Evolutionary conservation across 1,140 invertebrate species (phyloP), one percentile per base, ranked within the genome.

Genomic region (Lineus longissimus): DNA sequence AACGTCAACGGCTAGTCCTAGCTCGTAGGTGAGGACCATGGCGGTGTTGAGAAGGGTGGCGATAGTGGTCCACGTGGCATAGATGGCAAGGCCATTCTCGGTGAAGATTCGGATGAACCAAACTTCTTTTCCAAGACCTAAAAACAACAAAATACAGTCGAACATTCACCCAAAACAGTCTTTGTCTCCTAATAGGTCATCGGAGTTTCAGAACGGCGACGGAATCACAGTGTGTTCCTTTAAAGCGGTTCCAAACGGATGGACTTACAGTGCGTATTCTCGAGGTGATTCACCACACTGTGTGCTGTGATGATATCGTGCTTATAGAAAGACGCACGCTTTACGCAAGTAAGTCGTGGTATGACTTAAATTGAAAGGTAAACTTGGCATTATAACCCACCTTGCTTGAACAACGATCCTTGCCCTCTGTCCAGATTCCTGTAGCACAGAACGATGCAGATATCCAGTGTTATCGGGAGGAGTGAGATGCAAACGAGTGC

Each of bases 31-130:
- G 59, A 76, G 57, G 19, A 71, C 70, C 15, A 75, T 61, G 9
- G 69, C 72, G 47, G 77, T 59, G 59, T 77, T 80, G 9, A 79
- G 55, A 1, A 77, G 59, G 6, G 76, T 71, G n/a, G 77, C 77
- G 2, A 81, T 62, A 2, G 71, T 71, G 2, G 72, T 69, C 76
- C 76, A 79, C 4, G 72, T 70, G 0, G 75, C 79, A 64, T 79
- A 80, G 43, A 79, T 68, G 7, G 72, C 73, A 17, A 81, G 59
- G 15, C 77, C 76, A 65, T 81, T 81, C 58, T 79, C 73, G 17
- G 79, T 68, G 22, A 79, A 62, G 17, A 78, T 56, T 23, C 72
- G 56, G 15, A 77, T 70, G 17, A 79, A 57, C 72, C 70, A 75
- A 23, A 76, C 64, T 31, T 74, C 74, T 36, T 61, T 62, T 22